Evolutionary conservation across 1,140 invertebrate genomes (phyloP), one percentile per base, ranked within the genome.

Genomic region (Hypothenemus hampei): DNA sequence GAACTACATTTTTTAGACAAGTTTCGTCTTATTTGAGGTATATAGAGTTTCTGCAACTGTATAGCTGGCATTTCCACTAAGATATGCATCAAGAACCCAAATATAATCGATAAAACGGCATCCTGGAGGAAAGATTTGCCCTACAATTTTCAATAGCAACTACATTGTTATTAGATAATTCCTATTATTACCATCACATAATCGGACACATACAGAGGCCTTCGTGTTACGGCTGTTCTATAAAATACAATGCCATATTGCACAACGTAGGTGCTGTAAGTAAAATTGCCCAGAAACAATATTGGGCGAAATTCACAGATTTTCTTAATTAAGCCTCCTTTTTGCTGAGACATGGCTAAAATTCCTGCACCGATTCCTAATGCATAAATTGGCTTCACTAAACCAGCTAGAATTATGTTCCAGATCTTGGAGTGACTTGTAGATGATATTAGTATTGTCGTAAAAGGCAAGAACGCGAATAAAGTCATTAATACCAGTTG

Each of bases 281-380:
- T 64, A 3, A 64, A 41, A 40, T 60, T 62, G 15, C 62, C 60
- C 15, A 64, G 16, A 35, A 64, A 60, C 4, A 62, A n/a, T 8
- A 52, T 40, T 29, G 60, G 60, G 26, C 46, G 52, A 36, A 52
- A 59, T 58, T 62, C 60, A 22, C 54, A 62, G 10, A 62, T 43
- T 45, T 26, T 55, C 37, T 54, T 61, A 8, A 58, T 24, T 3
- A 50, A 22, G 33, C 59, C 62, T 61, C 31, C 41, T 31, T 40
- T 29, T 13, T 41, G 36, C 8, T 51, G 36, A 2, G 55, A 55
- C 58, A 64, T 62, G 40, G 58, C 60, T 11, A 64, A 48, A 39
- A 62, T 53, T 16, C 60, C 62, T 21, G 57, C 31, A n/a, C 51
- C 62, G 29, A 64, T 62, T 21, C 62, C 62, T 7, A 64, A 18